A percentile compares a stretch with the other conserved stretches of the same genome.
These are phyloP conservation scores for Gonocerus acuteangulatus DNA, from an alignment of 2,888 invertebrate genomes.

Conservation along the genomic window DNA sequence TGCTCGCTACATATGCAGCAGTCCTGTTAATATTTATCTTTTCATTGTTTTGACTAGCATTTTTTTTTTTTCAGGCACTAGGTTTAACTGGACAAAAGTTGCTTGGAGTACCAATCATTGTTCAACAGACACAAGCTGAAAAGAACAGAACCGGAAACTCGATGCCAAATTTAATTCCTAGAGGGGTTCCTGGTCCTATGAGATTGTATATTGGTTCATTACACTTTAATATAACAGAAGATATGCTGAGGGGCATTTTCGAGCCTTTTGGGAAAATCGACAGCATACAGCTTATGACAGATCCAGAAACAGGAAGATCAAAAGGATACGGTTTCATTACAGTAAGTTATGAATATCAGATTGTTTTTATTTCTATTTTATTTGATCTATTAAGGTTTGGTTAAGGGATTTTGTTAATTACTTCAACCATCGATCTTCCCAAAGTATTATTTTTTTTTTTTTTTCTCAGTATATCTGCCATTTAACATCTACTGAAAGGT, in stretches of 20 bases:
- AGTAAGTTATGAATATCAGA: conserved; percentile 56
- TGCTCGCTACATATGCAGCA: background rate
- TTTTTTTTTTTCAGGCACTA: conserved; percentile 65
- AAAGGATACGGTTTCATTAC: conserved; percentile 97
- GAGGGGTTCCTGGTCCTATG: conserved; percentile 88
- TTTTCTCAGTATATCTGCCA: too few relatives aligned
- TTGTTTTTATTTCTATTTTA: too few relatives aligned
- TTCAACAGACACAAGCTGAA: conserved; percentile 95
- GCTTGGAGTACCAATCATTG: conserved; percentile 91
- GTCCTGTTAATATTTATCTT: background rate
- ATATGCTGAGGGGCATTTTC: conserved; percentile 96
- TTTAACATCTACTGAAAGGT: too few relatives aligned
- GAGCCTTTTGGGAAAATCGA: conserved; percentile 98
- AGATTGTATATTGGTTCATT: conserved; percentile 93
- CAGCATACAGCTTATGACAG: conserved; percentile 89
- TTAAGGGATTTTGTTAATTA: too few relatives aligned
- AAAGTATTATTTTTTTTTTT: too few relatives aligned
- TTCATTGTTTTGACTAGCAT: too few relatives aligned
- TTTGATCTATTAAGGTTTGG: too few relatives aligned
- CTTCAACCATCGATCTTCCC: too few relatives aligned
- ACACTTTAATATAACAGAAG: conserved; percentile 97
- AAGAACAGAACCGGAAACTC: conserved; percentile 87
- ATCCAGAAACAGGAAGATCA: conserved; percentile 87
- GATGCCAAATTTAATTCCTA: conserved; percentile 75
- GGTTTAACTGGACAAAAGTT: conserved; percentile 93